These are phyloP conservation scores for Hemaris fuciformis DNA, from an alignment of 2,888 invertebrate genomes.

Conservation along the genomic window DNA sequence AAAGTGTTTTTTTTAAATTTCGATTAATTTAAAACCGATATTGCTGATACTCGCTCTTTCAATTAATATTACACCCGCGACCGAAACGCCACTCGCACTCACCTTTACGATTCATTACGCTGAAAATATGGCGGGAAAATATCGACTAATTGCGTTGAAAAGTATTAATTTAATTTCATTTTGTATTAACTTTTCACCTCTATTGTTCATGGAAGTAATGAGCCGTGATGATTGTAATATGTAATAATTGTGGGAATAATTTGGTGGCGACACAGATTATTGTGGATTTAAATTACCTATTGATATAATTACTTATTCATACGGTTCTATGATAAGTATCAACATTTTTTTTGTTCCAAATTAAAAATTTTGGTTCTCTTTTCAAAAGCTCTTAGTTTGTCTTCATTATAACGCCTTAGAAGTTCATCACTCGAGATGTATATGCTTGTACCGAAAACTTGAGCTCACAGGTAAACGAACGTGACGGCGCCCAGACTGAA, in stretches of 20 bases:
- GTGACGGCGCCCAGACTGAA: background rate
- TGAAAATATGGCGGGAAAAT: conserved; percentile 1
- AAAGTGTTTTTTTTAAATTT: background rate
- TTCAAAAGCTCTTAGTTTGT: background rate
- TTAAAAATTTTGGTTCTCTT: background rate
- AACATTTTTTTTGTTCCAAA: too few species aligned
- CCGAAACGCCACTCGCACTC: background rate
- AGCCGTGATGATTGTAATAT: too few species aligned
- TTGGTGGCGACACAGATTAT: too few species aligned
- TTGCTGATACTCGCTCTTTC: background rate
- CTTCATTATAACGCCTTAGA: background rate
- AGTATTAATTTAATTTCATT: background rate
- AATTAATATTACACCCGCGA: background rate
- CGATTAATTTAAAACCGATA: background rate
- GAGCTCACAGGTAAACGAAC: background rate
- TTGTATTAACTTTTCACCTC: background rate
- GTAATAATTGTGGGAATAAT: too few species aligned
- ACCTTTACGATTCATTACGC: conserved; percentile 9
- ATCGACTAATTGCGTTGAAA: background rate
- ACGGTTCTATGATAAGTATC: too few species aligned
- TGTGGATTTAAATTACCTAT: too few species aligned
- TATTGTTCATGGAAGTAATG: background rate
- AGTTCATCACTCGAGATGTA: background rate
- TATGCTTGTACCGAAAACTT: background rate
- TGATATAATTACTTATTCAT: too few species aligned